Conservation (phyloP, 2,113 vertebrate species). For the Lathamus discolor region DNA sequence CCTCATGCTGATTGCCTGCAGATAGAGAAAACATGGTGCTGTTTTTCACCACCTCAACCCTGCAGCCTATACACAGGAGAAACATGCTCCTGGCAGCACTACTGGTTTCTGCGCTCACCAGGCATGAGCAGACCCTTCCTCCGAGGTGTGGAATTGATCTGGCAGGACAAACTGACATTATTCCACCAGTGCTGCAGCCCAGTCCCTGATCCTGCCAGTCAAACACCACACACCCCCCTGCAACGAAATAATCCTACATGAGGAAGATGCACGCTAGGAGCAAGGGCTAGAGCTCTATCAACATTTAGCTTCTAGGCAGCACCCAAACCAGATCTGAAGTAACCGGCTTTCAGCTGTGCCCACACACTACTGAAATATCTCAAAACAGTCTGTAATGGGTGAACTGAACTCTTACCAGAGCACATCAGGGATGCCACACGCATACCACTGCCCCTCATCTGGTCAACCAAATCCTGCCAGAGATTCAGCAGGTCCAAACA, state of each 20-base stretch:
- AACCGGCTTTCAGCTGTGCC: background rate
- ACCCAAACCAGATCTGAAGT: background rate
- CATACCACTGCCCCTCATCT: fast-evolving
- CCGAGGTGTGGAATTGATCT: background rate
- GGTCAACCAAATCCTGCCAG: background rate
- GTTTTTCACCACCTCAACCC: background rate
- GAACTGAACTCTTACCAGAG: background rate
- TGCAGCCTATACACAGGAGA: background rate
- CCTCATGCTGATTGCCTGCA: background rate
- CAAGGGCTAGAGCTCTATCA: background rate
- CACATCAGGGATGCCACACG: background rate
- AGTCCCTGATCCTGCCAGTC: background rate
- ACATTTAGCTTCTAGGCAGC: background rate
- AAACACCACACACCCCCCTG: fast-evolving
- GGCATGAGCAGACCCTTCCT: background rate
- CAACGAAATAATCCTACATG: background rate
- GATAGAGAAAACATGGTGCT: background rate
- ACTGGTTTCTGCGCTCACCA: fast-evolving
- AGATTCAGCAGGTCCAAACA: background rate
- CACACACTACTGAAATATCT: background rate
- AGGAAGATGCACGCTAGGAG: fast-evolving
- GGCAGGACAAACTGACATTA: background rate
- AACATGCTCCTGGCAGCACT: fast-evolving
- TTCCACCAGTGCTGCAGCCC: background rate
- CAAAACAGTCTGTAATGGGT: fast-evolving